Conservation (phyloP, 2,797 vertebrate species). For the Eremophila alpestris region DNA sequence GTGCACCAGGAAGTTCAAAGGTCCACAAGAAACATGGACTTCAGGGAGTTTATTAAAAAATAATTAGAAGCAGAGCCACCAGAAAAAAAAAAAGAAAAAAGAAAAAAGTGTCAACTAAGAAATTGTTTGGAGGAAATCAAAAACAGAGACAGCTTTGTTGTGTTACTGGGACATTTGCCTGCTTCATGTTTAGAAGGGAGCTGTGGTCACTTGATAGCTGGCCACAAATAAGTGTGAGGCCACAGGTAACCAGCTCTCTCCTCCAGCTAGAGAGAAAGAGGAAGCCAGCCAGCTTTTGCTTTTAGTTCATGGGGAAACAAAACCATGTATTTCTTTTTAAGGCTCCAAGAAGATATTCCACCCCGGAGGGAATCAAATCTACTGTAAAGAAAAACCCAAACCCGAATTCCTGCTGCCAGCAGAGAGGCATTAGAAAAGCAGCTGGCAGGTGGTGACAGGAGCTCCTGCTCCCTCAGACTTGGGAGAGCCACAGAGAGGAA, state of each 20-base stretch:
- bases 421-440: background rate
- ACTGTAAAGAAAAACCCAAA: background rate
- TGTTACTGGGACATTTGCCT: background rate
- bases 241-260: background rate
- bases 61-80: background rate
- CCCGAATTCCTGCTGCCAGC: background rate
- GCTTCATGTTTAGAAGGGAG: rapidly evolving
- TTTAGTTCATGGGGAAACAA: background rate
- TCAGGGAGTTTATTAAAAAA: background rate
- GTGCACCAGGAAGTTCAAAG: conserved; percentile 20
- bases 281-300: background rate
- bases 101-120: background rate
- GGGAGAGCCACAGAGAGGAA: rapidly evolving
- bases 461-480: background rate
- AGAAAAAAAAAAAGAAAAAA: too few relatives aligned
- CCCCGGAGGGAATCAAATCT: background rate
- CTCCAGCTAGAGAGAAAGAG: background rate
- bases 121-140: background rate
- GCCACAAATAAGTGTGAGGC: background rate
- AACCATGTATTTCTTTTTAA: background rate
- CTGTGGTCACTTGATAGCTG: background rate
- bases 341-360: background rate
- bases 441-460: background rate
- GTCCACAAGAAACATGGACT: background rate
- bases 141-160: background rate